phyloP scores from a whole-genome alignment of 1,140 invertebrate genomes.

The Sipha flava region DNA sequence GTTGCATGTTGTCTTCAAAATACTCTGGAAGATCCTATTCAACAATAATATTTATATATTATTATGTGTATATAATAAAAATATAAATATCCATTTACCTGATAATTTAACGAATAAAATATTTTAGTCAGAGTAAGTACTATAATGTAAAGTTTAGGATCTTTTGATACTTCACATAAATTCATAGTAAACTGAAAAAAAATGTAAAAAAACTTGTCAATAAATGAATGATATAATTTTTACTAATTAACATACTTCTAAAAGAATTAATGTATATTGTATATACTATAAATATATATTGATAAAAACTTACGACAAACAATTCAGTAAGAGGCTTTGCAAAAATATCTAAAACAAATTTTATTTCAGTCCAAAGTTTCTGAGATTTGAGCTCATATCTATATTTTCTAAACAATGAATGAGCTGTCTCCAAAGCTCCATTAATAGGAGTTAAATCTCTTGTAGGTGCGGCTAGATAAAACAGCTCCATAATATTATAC shows the following conservation, averaged over 20 bases:
- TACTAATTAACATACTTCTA: too few species aligned
- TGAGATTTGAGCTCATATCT: slow-evolving; percentile 93
- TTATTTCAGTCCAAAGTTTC: slow-evolving; percentile 90
- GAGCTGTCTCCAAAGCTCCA: slow-evolving; percentile 86
- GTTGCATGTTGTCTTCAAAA: slow-evolving; percentile 94
- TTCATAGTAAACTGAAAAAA: slow-evolving; percentile 69
- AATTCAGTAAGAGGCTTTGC: slow-evolving; percentile 87
- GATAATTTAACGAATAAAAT: slow-evolving; percentile 92
- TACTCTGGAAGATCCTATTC: slow-evolving; percentile 86
- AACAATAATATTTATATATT: not conserved
- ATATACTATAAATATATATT: too few species aligned
- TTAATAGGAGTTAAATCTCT: slow-evolving; percentile 93
- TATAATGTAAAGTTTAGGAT: slow-evolving; percentile 78
- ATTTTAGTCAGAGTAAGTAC: slow-evolving; percentile 87
- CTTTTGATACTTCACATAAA: slow-evolving; percentile 64
- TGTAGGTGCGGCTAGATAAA: not conserved
- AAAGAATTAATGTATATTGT: too few species aligned
- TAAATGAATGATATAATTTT: too few species aligned
- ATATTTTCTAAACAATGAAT: slow-evolving; percentile 93
- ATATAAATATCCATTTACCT: slow-evolving; percentile 49
- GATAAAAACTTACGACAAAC: slow-evolving; percentile 62
- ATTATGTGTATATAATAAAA: not conserved
- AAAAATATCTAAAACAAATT: slow-evolving; percentile 89
- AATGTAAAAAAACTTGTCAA: not conserved
- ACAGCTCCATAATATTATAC: not conserved